Percentiles rank a stretch among this genome's conserved stretches.
Conservation (phyloP, 2,113 vertebrate genomes). For the Hiodon tergisus region DNA sequence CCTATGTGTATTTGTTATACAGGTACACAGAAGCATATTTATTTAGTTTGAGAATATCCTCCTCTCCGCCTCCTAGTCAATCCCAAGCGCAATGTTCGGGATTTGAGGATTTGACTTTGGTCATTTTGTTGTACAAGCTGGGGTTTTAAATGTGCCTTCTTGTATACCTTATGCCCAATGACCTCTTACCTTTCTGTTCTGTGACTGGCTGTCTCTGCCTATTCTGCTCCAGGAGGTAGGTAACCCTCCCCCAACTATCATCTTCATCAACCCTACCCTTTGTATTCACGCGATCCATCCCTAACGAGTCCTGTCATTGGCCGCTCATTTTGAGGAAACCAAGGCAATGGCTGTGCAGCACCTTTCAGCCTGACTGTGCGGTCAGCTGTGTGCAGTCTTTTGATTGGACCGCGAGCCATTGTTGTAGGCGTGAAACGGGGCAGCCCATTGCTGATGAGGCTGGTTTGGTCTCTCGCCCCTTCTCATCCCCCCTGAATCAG, state of each 20-base stretch:
- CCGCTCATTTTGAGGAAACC: neutral
- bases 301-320: constrained; percentile 17
- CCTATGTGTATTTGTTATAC: constrained; percentile 51
- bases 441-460: neutral
- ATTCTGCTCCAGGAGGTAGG: constrained; percentile 87
- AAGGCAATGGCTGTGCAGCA: neutral
- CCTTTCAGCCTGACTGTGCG: constrained; percentile 14
- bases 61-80: neutral
- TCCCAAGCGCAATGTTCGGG: constrained; percentile 55
- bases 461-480: neutral
- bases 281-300: constrained; percentile 45
- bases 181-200: constrained; percentile 85
- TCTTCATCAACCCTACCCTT: constrained; percentile 24
- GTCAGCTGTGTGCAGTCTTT: too few species aligned
- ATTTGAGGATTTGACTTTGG: constrained; percentile 59
- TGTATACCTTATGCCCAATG: constrained; percentile 78
- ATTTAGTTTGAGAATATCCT: neutral
- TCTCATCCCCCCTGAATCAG: neutral
- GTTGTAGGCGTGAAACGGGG: constrained; percentile 1
- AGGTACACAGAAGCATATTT: constrained; percentile 18
- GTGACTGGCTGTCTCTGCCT: constrained; percentile 84
- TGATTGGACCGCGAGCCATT: neutral
- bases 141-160: constrained; percentile 72
- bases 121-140: constrained; percentile 64
- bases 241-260: constrained; percentile 56